Evolutionary conservation across 2,888 invertebrate genomes (phyloP).

Genomic region (Clistopyga incitator): DNA sequence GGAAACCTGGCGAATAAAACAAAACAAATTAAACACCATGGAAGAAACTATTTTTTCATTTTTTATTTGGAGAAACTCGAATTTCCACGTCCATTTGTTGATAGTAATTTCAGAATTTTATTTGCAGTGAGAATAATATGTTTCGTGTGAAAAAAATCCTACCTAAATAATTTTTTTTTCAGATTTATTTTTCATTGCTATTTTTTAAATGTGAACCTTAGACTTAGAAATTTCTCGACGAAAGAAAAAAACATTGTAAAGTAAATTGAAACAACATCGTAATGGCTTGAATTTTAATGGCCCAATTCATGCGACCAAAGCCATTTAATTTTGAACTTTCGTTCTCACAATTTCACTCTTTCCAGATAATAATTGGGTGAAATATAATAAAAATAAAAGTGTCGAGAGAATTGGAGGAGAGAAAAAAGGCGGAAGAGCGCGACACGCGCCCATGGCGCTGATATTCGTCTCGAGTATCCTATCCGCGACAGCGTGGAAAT

Average conservation of each 20-base stretch:
- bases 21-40: neutral
- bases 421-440: constrained; percentile 23
- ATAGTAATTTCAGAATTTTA: neutral
- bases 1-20: neutral
- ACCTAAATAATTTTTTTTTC: too few relatives aligned
- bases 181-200: too few relatives aligned
- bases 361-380: constrained; percentile 15
- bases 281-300: constrained; percentile 5
- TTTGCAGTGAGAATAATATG: neutral
- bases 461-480: constrained; percentile 41
- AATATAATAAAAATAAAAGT: neutral
- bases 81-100: neutral
- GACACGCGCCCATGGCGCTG: constrained; percentile 62
- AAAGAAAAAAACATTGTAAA: neutral
- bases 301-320: neutral
- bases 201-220: neutral
- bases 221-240: neutral
- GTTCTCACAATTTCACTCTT: constrained; percentile 43
- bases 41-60: constrained; percentile 43
- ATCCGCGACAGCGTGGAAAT: constrained; percentile 51
- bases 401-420: neutral
- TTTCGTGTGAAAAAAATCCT: neutral
- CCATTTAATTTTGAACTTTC: constrained; percentile 33
- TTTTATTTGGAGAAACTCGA: neutral
- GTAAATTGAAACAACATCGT: neutral